Percentiles rank a stretch among this genome's conserved stretches.
phyloP scores from a whole-genome alignment of 2,888 invertebrate species.

The Dastarcus helophoroides region DNA sequence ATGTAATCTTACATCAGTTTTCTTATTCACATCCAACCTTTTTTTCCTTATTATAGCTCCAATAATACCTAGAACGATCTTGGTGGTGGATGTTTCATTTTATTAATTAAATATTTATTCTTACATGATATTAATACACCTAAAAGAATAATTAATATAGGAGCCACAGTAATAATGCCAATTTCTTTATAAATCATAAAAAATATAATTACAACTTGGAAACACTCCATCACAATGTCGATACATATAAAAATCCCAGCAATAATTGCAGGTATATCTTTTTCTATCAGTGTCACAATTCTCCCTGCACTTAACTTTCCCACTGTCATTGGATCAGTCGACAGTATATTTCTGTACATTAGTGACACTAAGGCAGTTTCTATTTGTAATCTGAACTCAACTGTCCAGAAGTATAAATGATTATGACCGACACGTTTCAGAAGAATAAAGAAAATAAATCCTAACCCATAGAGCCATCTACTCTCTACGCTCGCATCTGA shows the following conservation, averaged over 20 bases:
- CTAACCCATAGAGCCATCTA: no score
- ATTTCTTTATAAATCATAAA: conserved; percentile 66
- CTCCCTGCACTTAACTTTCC: conserved; percentile 58
- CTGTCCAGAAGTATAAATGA: conserved; percentile 14
- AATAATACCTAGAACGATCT: no score
- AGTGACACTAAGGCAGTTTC: conserved; percentile 67
- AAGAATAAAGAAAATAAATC: no score
- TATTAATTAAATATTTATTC: no score
- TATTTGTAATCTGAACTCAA: conserved; percentile 71
- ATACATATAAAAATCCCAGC: no score
- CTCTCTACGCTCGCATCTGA: no score
- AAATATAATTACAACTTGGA: conserved; percentile 65
- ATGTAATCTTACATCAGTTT: conserved; percentile 19
- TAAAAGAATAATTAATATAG: no score
- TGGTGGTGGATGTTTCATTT: no score
- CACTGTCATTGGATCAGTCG: conserved; percentile 40
- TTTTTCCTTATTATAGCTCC: no score
- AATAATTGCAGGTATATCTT: conserved; percentile 83
- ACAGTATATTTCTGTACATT: conserved; percentile 56
- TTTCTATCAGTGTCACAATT: conserved; percentile 79
- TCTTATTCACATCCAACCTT: conserved; percentile 39
- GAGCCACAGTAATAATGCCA: no score
- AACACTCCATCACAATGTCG: conserved; percentile 77
- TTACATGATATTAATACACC: no score
- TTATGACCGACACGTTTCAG: conserved; percentile 5